These are phyloP conservation scores for Parapristionchus giblindavisi DNA, from an alignment of 2,888 invertebrate species.

Conservation along the genomic window DNA sequence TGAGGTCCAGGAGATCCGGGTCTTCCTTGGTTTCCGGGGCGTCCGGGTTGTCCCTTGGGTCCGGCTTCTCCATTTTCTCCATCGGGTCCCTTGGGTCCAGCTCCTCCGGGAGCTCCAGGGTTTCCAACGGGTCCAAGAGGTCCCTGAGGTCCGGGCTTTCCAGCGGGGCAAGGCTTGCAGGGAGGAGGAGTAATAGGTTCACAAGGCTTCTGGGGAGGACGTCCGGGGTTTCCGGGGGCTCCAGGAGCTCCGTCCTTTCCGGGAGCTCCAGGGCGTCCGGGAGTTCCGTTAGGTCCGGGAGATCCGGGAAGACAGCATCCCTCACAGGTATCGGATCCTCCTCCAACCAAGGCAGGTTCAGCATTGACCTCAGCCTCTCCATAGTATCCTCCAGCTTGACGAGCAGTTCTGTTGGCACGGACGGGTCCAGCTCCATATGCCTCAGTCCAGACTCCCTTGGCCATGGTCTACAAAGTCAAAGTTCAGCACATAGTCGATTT, in stretches of 20 bases:
- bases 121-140: slow-evolving; percentile 51
- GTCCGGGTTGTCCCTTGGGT: slow-evolving; percentile 38
- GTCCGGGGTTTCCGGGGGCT: slow-evolving; percentile 67
- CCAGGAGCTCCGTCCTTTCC: slow-evolving; percentile 68
- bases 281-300: slow-evolving; percentile 64
- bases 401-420: slow-evolving; percentile 38
- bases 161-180: slow-evolving; percentile 66
- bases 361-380: slow-evolving; percentile 11
- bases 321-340: slow-evolving; percentile 46
- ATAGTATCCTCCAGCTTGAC: slow-evolving; percentile 24
- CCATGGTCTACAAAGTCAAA: no score
- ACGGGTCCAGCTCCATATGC: slow-evolving; percentile 14
- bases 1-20: slow-evolving; percentile 49
- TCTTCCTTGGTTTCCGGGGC: slow-evolving; percentile 48
- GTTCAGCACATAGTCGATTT: no score
- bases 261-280: slow-evolving; percentile 64
- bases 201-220: slow-evolving; percentile 64
- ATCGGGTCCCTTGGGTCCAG: slow-evolving; percentile 48
- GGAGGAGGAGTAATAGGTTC: slow-evolving; percentile 68
- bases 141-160: slow-evolving; percentile 50
- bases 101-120: slow-evolving; percentile 46
- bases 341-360: slow-evolving; percentile 17
- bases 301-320: slow-evolving; percentile 63
- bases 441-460: slow-evolving; percentile 38
- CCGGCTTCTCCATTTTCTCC: slow-evolving; percentile 34